A percentile compares a stretch with the other conserved stretches of the same genome.
These are phyloP conservation scores for Dendropsophus ebraccatus DNA, from an alignment of 2,113 vertebrate species.

Conservation along the genomic window DNA sequence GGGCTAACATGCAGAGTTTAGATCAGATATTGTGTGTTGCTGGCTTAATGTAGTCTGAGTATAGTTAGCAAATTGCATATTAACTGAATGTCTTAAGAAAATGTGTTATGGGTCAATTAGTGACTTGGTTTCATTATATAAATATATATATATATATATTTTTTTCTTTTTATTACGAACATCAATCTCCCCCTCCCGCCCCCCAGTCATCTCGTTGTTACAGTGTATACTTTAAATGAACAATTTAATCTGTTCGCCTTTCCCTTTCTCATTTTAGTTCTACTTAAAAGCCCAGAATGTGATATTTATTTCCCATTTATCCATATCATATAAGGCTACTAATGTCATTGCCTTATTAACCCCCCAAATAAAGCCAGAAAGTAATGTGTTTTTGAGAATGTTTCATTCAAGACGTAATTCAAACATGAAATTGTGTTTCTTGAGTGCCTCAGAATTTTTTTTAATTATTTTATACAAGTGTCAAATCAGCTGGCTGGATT, in stretches of 20 bases:
- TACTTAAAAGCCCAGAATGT: slow-evolving; percentile 19
- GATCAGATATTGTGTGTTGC: background rate
- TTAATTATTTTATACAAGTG: slow-evolving; percentile 75
- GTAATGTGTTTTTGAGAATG: slow-evolving; percentile 8
- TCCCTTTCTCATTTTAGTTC: too few species aligned
- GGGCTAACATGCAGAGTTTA: background rate
- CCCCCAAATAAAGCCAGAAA: slow-evolving; percentile 27
- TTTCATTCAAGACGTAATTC: slow-evolving; percentile 47
- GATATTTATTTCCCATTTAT: slow-evolving; percentile 35
- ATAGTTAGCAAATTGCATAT: slow-evolving; percentile 7
- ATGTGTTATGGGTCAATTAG: background rate
- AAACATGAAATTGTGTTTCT: slow-evolving; percentile 70
- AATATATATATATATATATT: background rate
- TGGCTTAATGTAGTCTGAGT: background rate
- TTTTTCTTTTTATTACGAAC: background rate
- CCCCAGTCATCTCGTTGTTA: background rate
- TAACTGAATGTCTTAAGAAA: slow-evolving; percentile 4
- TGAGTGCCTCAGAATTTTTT: slow-evolving; percentile 72
- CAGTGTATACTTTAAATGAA: background rate
- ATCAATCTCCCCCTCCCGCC: background rate
- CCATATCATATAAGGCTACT: background rate
- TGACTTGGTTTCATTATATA: background rate
- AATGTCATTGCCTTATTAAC: slow-evolving; percentile 32
- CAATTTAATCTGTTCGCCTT: background rate
- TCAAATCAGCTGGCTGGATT: slow-evolving; percentile 81